Evolutionary conservation across 64 coral and sea anemone genomes (phyloP).

Genomic region (Exaiptasia diaphana): DNA sequence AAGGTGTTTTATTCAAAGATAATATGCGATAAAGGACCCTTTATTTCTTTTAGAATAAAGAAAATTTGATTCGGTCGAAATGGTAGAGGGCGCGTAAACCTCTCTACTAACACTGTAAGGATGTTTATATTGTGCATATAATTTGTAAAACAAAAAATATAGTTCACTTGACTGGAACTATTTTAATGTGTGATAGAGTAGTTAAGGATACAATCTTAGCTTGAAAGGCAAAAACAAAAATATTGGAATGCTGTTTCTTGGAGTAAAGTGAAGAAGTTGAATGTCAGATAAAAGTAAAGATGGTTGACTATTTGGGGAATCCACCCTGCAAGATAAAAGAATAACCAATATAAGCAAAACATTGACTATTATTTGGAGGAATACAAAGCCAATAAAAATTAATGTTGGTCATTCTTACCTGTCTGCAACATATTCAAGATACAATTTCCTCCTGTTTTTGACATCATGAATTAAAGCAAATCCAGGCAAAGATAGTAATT

Average conservation of each 20-base stretch:
- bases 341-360: background rate
- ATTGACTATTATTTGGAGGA: background rate
- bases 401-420: background rate
- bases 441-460: too few relatives aligned
- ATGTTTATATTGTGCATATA: background rate
- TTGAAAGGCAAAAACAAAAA: conserved; percentile 45
- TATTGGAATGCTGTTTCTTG: conserved; percentile 19
- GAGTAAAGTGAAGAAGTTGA: conserved; percentile 18
- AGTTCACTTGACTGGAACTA: too few relatives aligned
- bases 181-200: too few relatives aligned
- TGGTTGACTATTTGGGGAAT: background rate
- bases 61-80: background rate
- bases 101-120: background rate
- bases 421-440: too few relatives aligned
- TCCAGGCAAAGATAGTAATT: too few relatives aligned
- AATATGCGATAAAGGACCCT: too few relatives aligned
- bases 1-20: too few relatives aligned
- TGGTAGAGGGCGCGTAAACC: background rate
- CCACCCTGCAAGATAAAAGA: background rate
- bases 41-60: background rate
- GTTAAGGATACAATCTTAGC: conserved; percentile 41
- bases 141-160: background rate
- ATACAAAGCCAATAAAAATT: background rate
- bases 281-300: background rate
- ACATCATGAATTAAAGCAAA: too few relatives aligned